These are phyloP conservation scores for Papilio demoleus DNA, from an alignment of 2,888 invertebrate species.

Conservation along the genomic window DNA sequence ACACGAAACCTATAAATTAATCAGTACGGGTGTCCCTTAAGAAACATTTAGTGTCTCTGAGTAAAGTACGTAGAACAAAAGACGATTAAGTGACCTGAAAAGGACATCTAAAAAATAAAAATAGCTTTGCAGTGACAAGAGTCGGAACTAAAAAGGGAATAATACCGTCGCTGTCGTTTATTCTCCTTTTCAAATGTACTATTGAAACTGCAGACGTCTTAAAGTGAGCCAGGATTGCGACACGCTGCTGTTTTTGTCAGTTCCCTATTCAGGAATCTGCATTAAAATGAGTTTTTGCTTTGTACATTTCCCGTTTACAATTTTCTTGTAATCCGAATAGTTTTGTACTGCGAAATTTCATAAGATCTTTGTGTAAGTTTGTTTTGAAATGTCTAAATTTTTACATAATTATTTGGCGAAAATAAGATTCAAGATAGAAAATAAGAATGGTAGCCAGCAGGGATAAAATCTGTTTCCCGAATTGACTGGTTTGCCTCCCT, in stretches of 20 bases:
- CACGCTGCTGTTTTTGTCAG: constrained; percentile 28
- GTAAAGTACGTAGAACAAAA: neutral
- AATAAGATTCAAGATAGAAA: too few relatives aligned
- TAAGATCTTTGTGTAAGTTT: too few relatives aligned
- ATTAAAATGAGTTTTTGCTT: constrained; percentile 25
- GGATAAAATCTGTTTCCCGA: too few relatives aligned
- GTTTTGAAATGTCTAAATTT: neutral
- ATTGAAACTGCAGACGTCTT: constrained; percentile 39
- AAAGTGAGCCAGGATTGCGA: constrained; percentile 32
- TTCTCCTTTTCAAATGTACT: constrained; percentile 32
- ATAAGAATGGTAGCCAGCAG: too few relatives aligned
- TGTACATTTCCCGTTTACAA: constrained; percentile 5
- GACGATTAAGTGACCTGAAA: constrained; percentile 12
- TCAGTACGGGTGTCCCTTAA: too few relatives aligned
- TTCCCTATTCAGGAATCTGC: constrained; percentile 24
- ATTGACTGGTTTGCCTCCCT: too few relatives aligned
- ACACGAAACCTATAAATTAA: too few relatives aligned
- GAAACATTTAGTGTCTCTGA: too few relatives aligned
- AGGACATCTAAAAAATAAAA: constrained; percentile 5
- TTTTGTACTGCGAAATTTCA: too few relatives aligned
- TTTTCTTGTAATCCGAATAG: neutral
- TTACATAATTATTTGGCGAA: too few relatives aligned
- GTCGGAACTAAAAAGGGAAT: constrained; percentile 27
- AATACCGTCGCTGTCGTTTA: constrained; percentile 21
- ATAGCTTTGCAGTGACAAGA: neutral